These are phyloP conservation scores for Netelia fuscicornis DNA, from an alignment of 2,888 invertebrate species.

Conservation along the genomic window DNA sequence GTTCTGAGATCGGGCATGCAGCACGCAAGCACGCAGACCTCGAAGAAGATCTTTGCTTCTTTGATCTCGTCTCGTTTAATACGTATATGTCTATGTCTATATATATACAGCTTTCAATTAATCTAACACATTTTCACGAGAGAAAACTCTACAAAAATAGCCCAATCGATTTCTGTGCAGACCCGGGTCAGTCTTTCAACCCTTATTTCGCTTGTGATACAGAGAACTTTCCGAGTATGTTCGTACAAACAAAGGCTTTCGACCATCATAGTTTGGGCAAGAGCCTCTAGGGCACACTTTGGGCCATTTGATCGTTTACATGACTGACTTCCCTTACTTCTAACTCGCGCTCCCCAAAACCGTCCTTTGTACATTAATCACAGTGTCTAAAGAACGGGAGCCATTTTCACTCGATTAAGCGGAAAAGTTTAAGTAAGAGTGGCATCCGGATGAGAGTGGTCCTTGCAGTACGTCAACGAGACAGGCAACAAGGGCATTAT, in stretches of 20 bases:
- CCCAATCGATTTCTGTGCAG: no score
- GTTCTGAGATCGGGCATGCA: background rate
- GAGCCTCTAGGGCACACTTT: conserved; percentile 30
- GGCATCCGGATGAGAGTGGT: conserved; percentile 27
- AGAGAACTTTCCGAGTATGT: background rate
- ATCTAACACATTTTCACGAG: no score
- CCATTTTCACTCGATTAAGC: conserved; percentile 66
- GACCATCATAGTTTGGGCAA: background rate
- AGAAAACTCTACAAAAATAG: no score
- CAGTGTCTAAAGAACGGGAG: conserved; percentile 61
- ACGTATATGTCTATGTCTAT: no score
- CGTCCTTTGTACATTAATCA: conserved; percentile 62
- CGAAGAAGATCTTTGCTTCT: background rate
- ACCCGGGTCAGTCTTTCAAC: no score
- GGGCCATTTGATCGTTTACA: conserved; percentile 30
- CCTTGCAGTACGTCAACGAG: background rate
- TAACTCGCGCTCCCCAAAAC: conserved; percentile 19
- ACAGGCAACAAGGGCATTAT: background rate
- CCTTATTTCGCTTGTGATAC: background rate
- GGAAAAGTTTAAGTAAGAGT: conserved; percentile 62
- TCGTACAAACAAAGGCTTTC: conserved; percentile 42
- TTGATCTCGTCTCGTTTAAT: no score
- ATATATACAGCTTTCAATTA: no score
- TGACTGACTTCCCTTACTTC: conserved; percentile 42
- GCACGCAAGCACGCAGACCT: background rate